Evolutionary conservation across 2,888 invertebrate species (phyloP).

Genomic region (Matsumyia berberina): DNA sequence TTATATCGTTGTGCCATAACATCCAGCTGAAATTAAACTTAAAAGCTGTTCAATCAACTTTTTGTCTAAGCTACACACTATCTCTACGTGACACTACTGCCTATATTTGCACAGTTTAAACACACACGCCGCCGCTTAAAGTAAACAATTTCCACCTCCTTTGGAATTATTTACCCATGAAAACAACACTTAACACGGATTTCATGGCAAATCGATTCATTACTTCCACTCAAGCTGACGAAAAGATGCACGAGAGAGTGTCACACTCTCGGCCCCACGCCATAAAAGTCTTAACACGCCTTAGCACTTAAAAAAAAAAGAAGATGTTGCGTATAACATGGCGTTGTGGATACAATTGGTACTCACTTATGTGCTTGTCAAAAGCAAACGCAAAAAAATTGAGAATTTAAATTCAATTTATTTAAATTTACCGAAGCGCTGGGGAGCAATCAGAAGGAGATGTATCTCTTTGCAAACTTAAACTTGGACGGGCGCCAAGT

Average conservation of each 20-base stretch:
- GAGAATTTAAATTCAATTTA: slow-evolving; percentile 63
- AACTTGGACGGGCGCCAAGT: slow-evolving; percentile 23
- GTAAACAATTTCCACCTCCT: slow-evolving; percentile 42
- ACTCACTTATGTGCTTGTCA: slow-evolving; percentile 27
- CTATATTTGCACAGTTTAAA: slow-evolving; percentile 34
- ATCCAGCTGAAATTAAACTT: neutral
- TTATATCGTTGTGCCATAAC: neutral
- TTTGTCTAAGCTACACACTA: neutral
- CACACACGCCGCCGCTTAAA: neutral
- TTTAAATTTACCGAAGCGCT: slow-evolving; percentile 47
- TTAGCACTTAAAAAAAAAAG: slow-evolving; percentile 11
- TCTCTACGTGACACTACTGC: slow-evolving; percentile 35
- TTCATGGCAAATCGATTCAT: slow-evolving; percentile 66
- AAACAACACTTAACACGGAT: slow-evolving; percentile 61
- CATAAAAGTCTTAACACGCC: slow-evolving; percentile 29
- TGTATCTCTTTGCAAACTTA: slow-evolving; percentile 22
- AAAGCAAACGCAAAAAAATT: slow-evolving; percentile 12
- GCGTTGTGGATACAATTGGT: slow-evolving; percentile 23
- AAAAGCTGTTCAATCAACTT: neutral
- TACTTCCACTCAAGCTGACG: slow-evolving; percentile 51
- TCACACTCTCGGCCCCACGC: slow-evolving; percentile 9
- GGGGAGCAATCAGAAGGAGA: slow-evolving; percentile 2
- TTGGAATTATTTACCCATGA: slow-evolving; percentile 60
- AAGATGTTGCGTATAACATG: slow-evolving; percentile 38
- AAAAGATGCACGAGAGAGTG: slow-evolving; percentile 45